Evolutionary conservation across 2,797 vertebrate species (phyloP).

Genomic region (Ceryle rudis): DNA sequence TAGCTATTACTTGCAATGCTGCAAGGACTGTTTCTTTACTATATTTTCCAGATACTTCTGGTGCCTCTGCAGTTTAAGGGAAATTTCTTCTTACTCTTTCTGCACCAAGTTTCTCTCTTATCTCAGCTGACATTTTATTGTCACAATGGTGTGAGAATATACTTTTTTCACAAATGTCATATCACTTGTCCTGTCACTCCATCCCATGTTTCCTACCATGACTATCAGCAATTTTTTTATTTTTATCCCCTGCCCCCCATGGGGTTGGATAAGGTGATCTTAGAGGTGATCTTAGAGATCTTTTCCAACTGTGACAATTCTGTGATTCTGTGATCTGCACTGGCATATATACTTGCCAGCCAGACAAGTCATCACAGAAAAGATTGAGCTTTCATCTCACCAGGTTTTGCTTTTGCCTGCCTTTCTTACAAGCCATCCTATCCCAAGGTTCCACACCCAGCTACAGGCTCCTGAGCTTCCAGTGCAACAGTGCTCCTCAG

Average conservation of each 20-base stretch:
- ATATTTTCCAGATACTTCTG: not conserved
- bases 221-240: not conserved
- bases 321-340: not conserved
- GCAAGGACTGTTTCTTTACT: not conserved
- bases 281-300: too few species aligned
- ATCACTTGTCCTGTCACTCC: not conserved
- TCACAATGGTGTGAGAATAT: not conserved
- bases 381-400: not conserved
- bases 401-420: not conserved
- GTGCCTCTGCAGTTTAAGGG: not conserved
- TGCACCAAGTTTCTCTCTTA: not conserved
- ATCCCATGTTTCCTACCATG: not conserved
- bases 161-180: not conserved
- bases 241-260: too few species aligned
- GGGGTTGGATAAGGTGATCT: too few species aligned
- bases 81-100: not conserved
- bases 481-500: not conserved
- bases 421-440: not conserved
- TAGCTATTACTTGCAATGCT: not conserved
- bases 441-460: not conserved
- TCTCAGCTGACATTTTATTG: not conserved
- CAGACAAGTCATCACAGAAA: not conserved
- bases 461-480: not conserved
- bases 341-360: not conserved
- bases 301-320: too few species aligned